Conservation (phyloP, 2,888 invertebrate species). For the Falcaria lacertinaria region DNA sequence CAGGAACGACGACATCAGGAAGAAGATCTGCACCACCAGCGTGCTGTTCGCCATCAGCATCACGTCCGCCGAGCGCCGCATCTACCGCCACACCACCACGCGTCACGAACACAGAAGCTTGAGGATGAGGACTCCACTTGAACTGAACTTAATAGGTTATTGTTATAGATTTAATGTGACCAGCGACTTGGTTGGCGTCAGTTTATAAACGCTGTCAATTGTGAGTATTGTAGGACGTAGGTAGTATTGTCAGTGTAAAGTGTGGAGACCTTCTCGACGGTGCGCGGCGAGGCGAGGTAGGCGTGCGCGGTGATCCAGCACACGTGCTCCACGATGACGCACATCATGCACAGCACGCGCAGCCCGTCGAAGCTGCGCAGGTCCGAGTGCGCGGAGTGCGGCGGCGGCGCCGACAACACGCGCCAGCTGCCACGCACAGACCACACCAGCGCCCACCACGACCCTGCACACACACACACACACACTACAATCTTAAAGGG, state of each 20-base stretch:
- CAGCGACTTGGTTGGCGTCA: no score
- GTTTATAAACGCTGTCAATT: no score
- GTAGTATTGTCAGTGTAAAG: no score
- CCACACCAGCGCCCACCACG: slow-evolving; percentile 52
- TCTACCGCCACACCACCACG: slow-evolving; percentile 26
- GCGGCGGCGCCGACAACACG: slow-evolving; percentile 37
- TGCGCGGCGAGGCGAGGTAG: slow-evolving; percentile 48
- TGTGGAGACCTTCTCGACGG: slow-evolving; percentile 49
- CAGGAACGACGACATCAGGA: slow-evolving; percentile 68
- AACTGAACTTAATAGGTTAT: no score
- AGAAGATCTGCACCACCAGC: slow-evolving; percentile 70
- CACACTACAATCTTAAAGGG: neutral
- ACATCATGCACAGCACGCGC: slow-evolving; percentile 64
- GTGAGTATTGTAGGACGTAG: no score
- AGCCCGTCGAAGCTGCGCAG: slow-evolving; percentile 62
- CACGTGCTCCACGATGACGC: slow-evolving; percentile 69
- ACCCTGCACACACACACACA: slow-evolving; percentile 22
- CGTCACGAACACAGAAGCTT: no score
- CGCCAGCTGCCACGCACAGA: slow-evolving; percentile 53
- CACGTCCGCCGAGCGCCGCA: slow-evolving; percentile 48
- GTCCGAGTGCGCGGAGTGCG: slow-evolving; percentile 34
- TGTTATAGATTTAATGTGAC: no score
- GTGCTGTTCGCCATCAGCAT: slow-evolving; percentile 67
- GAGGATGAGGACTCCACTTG: no score
- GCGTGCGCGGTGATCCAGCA: slow-evolving; percentile 63